These are phyloP conservation scores for Nipponacmea schrenckii DNA, from an alignment of 2,888 invertebrate species.

Conservation along the genomic window DNA sequence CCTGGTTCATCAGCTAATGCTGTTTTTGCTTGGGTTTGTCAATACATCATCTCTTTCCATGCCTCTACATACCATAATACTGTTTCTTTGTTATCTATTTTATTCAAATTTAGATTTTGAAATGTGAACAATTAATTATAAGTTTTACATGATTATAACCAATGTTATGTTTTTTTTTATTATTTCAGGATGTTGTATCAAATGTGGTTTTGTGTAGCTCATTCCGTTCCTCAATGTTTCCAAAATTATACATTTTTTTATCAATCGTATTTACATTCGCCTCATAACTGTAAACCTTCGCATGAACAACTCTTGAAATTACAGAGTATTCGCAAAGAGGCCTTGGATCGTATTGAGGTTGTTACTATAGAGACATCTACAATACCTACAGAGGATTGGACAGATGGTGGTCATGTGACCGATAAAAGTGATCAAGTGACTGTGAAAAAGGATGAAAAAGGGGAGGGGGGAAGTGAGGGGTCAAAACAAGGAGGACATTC, in stretches of 20 bases:
- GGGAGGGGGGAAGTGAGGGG: background rate
- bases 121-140: no score
- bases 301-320: constrained; percentile 7
- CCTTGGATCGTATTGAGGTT: background rate
- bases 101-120: no score
- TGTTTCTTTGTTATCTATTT: no score
- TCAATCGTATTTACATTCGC: constrained; percentile 17
- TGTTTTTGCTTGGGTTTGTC: no score
- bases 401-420: background rate
- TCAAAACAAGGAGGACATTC: constrained; percentile 2
- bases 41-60: no score
- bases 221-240: constrained; percentile 14
- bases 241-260: constrained; percentile 14
- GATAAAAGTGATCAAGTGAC: background rate
- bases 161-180: background rate
- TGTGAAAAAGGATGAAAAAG: background rate
- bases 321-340: constrained; percentile 9
- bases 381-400: background rate
- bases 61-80: no score
- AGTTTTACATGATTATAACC: background rate
- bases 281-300: constrained; percentile 18
- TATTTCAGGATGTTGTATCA: constrained; percentile 14
- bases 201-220: constrained; percentile 20
- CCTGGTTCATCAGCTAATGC: no score
- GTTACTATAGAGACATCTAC: background rate